Evolutionary conservation across 2,113 vertebrate species (phyloP).

Genomic region (Pelusios castaneus): DNA sequence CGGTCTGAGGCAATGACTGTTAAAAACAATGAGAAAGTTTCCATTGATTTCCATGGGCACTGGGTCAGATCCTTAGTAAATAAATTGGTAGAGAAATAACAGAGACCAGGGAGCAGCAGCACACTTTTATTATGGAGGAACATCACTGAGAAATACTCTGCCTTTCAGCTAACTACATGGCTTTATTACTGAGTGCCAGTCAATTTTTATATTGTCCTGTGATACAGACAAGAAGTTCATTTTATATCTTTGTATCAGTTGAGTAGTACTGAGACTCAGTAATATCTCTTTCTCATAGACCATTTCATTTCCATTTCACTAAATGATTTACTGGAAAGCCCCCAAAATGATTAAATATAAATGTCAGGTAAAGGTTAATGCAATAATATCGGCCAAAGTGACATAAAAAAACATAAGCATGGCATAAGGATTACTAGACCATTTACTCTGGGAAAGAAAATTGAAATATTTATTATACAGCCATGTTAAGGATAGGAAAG

Average conservation of each 20-base stretch:
- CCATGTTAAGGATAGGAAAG: neutral
- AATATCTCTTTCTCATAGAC: conserved; percentile 15
- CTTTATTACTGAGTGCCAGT: neutral
- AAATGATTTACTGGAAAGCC: conserved; percentile 66
- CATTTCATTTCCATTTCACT: conserved; percentile 62
- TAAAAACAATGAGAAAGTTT: neutral
- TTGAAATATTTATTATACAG: conserved; percentile 19
- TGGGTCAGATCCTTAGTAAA: neutral
- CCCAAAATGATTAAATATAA: conserved; percentile 62
- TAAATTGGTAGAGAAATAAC: neutral
- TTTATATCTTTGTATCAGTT: neutral
- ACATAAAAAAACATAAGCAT: conserved; percentile 26
- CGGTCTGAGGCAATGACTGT: neutral
- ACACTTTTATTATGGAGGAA: neutral
- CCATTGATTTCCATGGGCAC: neutral
- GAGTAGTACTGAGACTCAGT: conserved; percentile 37
- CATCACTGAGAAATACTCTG: neutral
- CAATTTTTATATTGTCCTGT: neutral
- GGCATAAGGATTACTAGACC: conserved; percentile 27
- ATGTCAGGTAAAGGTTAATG: conserved; percentile 76
- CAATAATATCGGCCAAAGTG: conserved; percentile 26
- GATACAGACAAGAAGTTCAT: neutral
- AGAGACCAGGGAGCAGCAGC: neutral
- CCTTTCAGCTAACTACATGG: neutral
- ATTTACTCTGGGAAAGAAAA: conserved; percentile 53